Evolutionary conservation across 2,113 vertebrate species (phyloP).

Genomic region (Beaufortia kweichowensis): DNA sequence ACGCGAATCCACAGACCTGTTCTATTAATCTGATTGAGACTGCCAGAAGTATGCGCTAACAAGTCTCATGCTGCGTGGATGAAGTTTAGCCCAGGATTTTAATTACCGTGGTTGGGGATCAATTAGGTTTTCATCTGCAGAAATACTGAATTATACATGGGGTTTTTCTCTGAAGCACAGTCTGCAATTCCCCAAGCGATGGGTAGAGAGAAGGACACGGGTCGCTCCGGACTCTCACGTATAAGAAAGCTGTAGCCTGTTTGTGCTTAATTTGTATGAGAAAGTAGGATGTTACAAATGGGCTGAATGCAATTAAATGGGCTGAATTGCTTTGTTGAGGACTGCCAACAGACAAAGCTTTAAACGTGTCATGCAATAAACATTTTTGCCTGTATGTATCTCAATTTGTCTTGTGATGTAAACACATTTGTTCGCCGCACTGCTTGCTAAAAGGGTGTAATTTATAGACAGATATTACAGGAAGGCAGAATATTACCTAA

Average conservation of each 20-base stretch:
- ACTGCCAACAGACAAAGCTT: background rate
- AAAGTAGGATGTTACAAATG: background rate
- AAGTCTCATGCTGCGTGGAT: slow-evolving; percentile 60
- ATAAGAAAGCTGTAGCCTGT: background rate
- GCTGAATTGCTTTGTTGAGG: background rate
- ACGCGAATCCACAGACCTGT: slow-evolving; percentile 61
- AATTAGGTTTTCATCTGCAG: slow-evolving; percentile 58
- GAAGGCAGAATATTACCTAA: background rate
- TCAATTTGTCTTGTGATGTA: slow-evolving; percentile 15
- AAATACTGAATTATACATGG: slow-evolving; percentile 55
- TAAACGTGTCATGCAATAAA: background rate
- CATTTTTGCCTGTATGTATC: background rate
- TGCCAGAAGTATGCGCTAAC: slow-evolving; percentile 64
- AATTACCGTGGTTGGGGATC: slow-evolving; percentile 57
- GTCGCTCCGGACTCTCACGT: background rate
- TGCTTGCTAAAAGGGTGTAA: slow-evolving; percentile 15
- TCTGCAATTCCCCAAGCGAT: slow-evolving; percentile 38
- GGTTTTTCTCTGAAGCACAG: slow-evolving; percentile 44
- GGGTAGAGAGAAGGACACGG: slow-evolving; percentile 28
- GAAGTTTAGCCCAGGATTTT: slow-evolving; percentile 61
- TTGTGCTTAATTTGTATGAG: background rate
- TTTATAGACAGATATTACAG: background rate
- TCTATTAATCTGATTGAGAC: slow-evolving; percentile 60
- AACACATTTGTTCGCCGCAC: slow-evolving; percentile 13
- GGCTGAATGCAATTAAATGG: background rate